Conservation (phyloP, 2,113 vertebrate genomes). For the Pollimyrus isidori region DNA sequence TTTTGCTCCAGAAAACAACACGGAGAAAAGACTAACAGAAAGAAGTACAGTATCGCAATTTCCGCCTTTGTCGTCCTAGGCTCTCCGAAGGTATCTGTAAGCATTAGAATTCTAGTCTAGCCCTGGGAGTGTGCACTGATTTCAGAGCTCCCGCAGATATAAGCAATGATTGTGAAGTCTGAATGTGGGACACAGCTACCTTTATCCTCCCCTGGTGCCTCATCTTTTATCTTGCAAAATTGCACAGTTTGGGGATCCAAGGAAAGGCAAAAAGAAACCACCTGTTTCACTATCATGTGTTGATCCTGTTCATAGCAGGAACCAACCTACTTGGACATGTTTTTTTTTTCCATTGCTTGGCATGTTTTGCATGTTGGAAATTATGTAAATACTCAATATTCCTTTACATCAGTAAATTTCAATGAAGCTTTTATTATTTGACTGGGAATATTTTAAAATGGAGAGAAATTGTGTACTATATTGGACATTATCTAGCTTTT, state of each 20-base stretch:
- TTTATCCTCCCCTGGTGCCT: neutral
- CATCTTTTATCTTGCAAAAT: slow-evolving; percentile 5
- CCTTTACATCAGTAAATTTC: neutral
- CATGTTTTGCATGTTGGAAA: too few species aligned
- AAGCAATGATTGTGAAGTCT: neutral
- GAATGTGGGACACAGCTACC: neutral
- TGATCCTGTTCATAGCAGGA: neutral
- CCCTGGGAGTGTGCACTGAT: neutral
- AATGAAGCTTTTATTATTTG: neutral
- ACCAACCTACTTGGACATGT: neutral
- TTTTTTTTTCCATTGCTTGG: too few species aligned
- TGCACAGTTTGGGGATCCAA: neutral
- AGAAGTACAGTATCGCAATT: neutral
- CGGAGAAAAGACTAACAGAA: neutral
- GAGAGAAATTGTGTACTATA: neutral
- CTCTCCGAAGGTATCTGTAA: neutral
- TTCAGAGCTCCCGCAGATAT: slow-evolving; percentile 1
- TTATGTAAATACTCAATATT: neutral
- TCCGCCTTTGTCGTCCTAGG: neutral
- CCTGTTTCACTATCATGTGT: neutral
- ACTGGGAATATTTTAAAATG: neutral
- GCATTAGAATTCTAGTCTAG: neutral
- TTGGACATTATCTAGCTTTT: neutral
- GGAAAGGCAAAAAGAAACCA: neutral
- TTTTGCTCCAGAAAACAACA: neutral